phyloP scores from a whole-genome alignment of 2,113 vertebrate species.

The Ammodytes marinus region DNA sequence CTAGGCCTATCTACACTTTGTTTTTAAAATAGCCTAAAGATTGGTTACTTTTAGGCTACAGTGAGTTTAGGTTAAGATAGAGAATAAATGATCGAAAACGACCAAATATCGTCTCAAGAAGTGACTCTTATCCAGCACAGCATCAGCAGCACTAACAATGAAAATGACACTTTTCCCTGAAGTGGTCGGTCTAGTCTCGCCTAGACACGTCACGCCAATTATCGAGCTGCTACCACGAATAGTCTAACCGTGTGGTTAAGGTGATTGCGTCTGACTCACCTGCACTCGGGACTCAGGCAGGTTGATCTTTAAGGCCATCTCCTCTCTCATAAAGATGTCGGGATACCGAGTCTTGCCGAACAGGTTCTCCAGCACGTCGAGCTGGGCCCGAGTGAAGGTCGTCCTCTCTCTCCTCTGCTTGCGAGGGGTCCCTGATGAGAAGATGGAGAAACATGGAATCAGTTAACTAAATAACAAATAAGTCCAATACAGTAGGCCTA shows the following conservation, averaged over 20 bases:
- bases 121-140: neutral
- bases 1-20: neutral
- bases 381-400: slow-evolving; percentile 96
- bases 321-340: slow-evolving; percentile 99
- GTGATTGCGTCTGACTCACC: slow-evolving; percentile 77
- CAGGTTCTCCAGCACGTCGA: slow-evolving; percentile 95
- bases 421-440: slow-evolving; percentile 89
- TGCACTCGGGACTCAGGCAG: slow-evolving; percentile 95
- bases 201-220: neutral
- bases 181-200: neutral
- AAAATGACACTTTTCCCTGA: slow-evolving; percentile 1
- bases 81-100: neutral
- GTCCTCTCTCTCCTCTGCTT: slow-evolving; percentile 97
- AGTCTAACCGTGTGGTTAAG: too few species aligned
- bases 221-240: neutral
- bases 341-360: slow-evolving; percentile 98
- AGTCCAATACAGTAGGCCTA: neutral
- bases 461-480: neutral
- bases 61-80: neutral
- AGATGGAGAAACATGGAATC: slow-evolving; percentile 12
- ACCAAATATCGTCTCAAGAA: neutral
- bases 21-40: neutral
- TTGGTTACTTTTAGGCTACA: too few species aligned
- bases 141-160: neutral
- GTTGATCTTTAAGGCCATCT: slow-evolving; percentile 98